phyloP scores from a whole-genome alignment of 2,113 vertebrate species.

The Phocoena sinus region DNA sequence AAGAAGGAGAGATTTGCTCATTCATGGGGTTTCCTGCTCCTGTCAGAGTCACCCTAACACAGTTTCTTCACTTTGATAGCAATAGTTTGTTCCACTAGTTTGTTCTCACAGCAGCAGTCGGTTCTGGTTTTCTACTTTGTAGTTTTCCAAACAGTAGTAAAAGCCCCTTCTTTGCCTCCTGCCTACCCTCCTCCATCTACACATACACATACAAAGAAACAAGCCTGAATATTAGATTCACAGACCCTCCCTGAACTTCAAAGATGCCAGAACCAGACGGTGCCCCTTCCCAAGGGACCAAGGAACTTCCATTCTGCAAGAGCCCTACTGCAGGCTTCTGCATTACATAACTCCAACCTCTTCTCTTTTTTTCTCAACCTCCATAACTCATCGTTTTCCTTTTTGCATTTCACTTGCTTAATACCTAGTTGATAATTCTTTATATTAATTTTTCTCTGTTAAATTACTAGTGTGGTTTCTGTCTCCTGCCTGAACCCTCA shows the following conservation, averaged over 20 bases:
- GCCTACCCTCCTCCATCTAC: background rate
- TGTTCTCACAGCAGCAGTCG: background rate
- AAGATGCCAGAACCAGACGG: background rate
- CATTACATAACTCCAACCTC: background rate
- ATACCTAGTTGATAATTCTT: background rate
- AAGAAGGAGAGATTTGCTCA: background rate
- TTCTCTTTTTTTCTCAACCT: background rate
- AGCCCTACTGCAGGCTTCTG: background rate
- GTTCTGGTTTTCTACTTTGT: background rate
- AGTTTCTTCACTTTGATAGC: background rate
- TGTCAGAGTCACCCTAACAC: too few relatives aligned
- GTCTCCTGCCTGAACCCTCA: background rate
- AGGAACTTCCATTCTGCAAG: background rate
- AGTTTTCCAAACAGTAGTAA: background rate
- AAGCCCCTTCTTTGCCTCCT: background rate
- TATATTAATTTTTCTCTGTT: background rate
- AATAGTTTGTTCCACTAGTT: too few relatives aligned
- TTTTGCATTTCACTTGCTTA: background rate
- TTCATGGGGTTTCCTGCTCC: accelerated
- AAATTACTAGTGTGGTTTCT: background rate
- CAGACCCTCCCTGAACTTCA: background rate
- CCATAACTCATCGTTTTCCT: background rate
- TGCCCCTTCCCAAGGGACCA: background rate
- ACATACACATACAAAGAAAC: background rate
- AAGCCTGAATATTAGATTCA: accelerated